A percentile compares a stretch with the other conserved stretches of the same genome.
Conservation (phyloP, 2,113 vertebrate genomes). For the Colinus virginianus region DNA sequence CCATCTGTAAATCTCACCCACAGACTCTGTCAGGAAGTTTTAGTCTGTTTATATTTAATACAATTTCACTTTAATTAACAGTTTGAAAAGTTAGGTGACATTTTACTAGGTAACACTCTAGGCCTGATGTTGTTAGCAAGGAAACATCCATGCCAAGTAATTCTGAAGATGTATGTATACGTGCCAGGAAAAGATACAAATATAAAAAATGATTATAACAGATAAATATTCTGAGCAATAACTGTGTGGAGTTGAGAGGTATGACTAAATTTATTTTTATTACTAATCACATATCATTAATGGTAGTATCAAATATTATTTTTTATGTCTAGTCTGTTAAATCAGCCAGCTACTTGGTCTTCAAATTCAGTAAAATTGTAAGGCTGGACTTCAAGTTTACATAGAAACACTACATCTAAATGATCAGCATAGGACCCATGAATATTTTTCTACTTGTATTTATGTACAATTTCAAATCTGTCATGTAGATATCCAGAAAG, state of each 20-base stretch:
- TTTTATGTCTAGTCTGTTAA: not conserved
- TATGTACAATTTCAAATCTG: not conserved
- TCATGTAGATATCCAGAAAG: not conserved
- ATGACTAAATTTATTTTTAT: not conserved
- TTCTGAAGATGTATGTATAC: not conserved
- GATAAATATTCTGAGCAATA: not conserved
- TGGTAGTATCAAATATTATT: not conserved
- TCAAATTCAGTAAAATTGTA: not conserved
- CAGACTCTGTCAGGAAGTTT: not conserved
- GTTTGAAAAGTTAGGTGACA: not conserved
- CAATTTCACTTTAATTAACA: not conserved
- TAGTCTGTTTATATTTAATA: not conserved
- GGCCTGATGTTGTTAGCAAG: not conserved
- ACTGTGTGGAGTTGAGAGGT: not conserved
- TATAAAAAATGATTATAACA: conserved; percentile 3
- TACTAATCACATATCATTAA: not conserved
- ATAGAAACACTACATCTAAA: not conserved
- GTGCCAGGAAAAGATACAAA: conserved; percentile 12
- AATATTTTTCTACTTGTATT: not conserved
- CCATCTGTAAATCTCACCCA: not conserved
- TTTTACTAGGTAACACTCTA: not conserved
- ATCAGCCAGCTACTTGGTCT: not conserved
- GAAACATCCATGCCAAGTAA: not conserved
- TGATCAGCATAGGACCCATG: not conserved
- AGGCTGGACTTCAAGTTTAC: not conserved